These are phyloP conservation scores for Ctenoplectra terminalis DNA, from an alignment of 1,140 invertebrate genomes.

Conservation along the genomic window DNA sequence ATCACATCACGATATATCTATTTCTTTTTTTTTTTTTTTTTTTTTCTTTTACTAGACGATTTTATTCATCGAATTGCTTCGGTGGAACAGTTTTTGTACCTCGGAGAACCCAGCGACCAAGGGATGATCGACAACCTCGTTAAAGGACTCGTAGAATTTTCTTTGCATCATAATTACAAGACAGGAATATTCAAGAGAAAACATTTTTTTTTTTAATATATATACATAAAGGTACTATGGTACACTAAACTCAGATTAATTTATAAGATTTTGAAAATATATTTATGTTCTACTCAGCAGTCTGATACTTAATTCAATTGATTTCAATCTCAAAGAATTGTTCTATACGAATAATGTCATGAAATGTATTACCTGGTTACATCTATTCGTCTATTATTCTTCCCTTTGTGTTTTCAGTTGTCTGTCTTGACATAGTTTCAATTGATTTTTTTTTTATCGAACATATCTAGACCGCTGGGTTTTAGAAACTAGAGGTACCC, in stretches of 20 bases:
- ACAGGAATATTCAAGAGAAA: not conserved
- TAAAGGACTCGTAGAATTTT: not conserved
- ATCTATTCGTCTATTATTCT: not conserved
- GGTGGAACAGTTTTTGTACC: slow-evolving; percentile 74
- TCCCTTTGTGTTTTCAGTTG: not conserved
- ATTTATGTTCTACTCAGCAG: too few species aligned
- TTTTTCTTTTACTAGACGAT: slow-evolving; percentile 20
- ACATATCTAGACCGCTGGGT: slow-evolving; percentile 25
- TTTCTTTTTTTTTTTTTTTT: not conserved
- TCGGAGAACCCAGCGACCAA: slow-evolving; percentile 60
- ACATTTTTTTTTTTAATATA: too few species aligned
- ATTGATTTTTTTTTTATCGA: slow-evolving; percentile 5
- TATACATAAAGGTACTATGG: too few species aligned
- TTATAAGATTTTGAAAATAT: too few species aligned
- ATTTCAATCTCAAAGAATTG: too few species aligned
- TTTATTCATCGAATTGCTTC: slow-evolving; percentile 77
- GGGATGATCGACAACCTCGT: not conserved
- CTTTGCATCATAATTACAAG: not conserved
- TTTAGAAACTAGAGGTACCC: slow-evolving; percentile 8
- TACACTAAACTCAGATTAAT: too few species aligned
- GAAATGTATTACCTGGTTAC: not conserved
- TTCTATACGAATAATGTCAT: too few species aligned
- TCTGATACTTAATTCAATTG: too few species aligned
- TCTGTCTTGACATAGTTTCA: not conserved
- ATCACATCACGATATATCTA: slow-evolving; percentile 9